Evolutionary conservation across 2,888 invertebrate species (phyloP).

Genomic region (Steinernema hermaphroditum): DNA sequence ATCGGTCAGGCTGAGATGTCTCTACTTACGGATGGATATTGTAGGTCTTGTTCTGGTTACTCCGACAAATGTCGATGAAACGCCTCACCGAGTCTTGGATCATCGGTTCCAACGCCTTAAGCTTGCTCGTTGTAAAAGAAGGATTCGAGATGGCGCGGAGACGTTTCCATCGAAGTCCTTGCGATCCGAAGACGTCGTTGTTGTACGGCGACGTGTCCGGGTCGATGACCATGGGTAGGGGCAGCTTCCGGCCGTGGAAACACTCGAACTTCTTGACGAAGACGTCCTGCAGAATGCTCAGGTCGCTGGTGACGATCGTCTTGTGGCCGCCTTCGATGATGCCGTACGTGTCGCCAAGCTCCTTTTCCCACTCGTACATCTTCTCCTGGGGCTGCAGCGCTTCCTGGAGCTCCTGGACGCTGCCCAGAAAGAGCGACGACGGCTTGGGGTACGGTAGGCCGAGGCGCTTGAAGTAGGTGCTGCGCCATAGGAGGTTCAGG

Average conservation of each 20-base stretch:
- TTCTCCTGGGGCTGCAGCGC: conserved; percentile 21
- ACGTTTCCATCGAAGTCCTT: conserved; percentile 70
- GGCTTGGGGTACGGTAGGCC: conserved; percentile 1
- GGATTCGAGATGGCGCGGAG: conserved; percentile 69
- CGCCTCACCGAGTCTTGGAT: conserved; percentile 1
- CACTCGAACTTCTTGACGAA: conserved; percentile 67
- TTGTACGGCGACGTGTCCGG: conserved; percentile 30
- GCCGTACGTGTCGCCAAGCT: conserved; percentile 35
- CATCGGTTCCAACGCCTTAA: conserved; percentile 66
- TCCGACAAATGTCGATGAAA: conserved; percentile 29
- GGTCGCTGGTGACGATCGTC: conserved; percentile 67
- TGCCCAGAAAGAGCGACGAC: conserved; percentile 25
- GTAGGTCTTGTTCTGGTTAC: background rate
- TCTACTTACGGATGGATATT: conserved; percentile 29
- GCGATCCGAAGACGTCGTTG: conserved; percentile 64
- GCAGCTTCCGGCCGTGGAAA: conserved; percentile 64
- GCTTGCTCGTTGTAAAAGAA: conserved; percentile 69
- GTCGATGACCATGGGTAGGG: conserved; percentile 62
- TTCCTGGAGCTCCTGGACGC: conserved; percentile 10
- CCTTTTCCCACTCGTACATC: conserved; percentile 32
- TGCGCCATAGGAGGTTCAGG: conserved; percentile 27
- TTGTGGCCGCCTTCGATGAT: conserved; percentile 67
- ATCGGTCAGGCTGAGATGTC: too few relatives aligned
- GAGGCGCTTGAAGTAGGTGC: conserved; percentile 28
- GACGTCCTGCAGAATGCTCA: conserved; percentile 66